Evolutionary conservation across 2,113 vertebrate genomes (phyloP).

Genomic region (Rostratula benghalensis): DNA sequence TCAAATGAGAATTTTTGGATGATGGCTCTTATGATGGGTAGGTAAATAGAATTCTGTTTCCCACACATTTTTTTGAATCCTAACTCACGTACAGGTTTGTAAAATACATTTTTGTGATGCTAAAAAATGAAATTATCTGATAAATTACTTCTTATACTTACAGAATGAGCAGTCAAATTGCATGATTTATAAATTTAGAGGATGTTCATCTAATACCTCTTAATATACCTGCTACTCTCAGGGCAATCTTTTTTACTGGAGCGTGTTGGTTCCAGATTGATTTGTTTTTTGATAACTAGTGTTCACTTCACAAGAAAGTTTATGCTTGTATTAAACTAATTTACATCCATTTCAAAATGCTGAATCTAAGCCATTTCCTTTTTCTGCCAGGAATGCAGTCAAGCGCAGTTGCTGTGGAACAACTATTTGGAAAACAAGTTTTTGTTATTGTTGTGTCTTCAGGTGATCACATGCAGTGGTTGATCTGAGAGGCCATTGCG

Average conservation of each 20-base stretch:
- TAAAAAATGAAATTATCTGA: background rate
- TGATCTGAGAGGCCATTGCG: slow-evolving; percentile 33
- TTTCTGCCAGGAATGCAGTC: slow-evolving; percentile 41
- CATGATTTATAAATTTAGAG: slow-evolving; percentile 56
- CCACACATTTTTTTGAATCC: background rate
- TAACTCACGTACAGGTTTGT: background rate
- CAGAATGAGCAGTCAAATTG: slow-evolving; percentile 30
- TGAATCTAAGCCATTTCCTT: slow-evolving; percentile 48
- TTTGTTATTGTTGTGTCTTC: slow-evolving; percentile 50
- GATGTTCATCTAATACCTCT: slow-evolving; percentile 44
- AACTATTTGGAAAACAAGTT: slow-evolving; percentile 40
- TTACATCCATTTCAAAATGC: slow-evolving; percentile 39
- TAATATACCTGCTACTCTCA: background rate
- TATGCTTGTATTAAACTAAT: slow-evolving; percentile 20
- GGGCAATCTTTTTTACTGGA: slow-evolving; percentile 3
- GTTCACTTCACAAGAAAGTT: slow-evolving; percentile 12
- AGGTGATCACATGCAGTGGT: slow-evolving; percentile 50
- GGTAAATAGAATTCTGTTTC: background rate
- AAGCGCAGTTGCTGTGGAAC: background rate
- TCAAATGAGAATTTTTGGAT: background rate
- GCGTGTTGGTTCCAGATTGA: background rate
- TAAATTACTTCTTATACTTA: slow-evolving; percentile 3
- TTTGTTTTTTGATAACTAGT: slow-evolving; percentile 43
- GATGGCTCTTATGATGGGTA: background rate
- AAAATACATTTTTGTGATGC: slow-evolving; percentile 4